Evolutionary conservation across 2,797 vertebrate genomes (phyloP).

Genomic region (Cheirogaleus major): DNA sequence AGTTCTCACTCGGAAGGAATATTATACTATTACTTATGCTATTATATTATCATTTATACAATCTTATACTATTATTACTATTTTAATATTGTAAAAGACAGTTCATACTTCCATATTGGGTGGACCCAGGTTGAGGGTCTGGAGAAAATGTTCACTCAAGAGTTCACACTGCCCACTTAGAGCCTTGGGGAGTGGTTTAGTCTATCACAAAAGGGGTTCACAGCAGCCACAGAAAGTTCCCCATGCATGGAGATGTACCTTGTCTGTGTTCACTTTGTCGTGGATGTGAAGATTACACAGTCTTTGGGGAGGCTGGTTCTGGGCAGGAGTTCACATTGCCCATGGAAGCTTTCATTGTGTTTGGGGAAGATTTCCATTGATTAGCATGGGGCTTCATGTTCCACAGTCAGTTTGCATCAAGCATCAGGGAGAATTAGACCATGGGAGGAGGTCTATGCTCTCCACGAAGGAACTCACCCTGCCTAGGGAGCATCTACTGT

Average conservation of each 20-base stretch:
- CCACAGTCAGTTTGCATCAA: not conserved
- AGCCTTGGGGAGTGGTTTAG: not conserved
- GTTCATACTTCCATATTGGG: not conserved
- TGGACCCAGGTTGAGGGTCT: not conserved
- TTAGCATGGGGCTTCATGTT: not conserved
- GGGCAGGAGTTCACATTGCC: not conserved
- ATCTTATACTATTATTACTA: not conserved
- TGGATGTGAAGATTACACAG: not conserved
- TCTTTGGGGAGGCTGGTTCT: not conserved
- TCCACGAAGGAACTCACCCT: not conserved
- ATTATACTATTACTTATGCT: not conserved
- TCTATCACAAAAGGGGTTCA: not conserved
- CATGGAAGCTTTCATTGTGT: not conserved
- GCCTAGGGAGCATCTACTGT: not conserved
- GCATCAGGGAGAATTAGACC: not conserved
- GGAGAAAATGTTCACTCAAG: not conserved
- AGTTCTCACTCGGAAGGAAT: slow-evolving; percentile 12
- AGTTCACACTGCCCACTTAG: not conserved
- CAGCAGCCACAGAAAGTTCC: not conserved
- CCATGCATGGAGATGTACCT: not conserved
- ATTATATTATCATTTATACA: not conserved
- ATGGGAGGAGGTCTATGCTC: not conserved
- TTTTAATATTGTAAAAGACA: not conserved
- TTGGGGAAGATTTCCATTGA: not conserved
- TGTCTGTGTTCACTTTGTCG: not conserved